phyloP scores from a whole-genome alignment of 1,140 invertebrate genomes.

The Melipona quadrifasciata region DNA sequence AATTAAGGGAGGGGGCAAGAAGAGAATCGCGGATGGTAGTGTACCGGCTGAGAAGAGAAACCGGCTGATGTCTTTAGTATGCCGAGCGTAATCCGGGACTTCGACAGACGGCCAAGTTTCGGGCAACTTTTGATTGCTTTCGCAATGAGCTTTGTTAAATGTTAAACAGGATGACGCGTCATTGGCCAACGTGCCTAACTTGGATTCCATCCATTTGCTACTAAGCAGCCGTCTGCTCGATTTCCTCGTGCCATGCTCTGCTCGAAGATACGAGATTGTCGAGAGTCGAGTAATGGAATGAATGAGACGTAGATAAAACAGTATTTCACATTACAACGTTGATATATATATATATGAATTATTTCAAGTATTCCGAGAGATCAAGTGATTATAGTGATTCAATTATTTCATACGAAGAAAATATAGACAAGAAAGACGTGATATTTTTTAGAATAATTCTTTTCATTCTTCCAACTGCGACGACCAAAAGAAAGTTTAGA shows the following conservation, averaged over 20 bases:
- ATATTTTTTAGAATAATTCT: no score
- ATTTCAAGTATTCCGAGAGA: no score
- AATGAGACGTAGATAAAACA: not conserved
- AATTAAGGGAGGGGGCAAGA: not conserved
- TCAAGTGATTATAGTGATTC: no score
- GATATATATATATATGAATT: no score
- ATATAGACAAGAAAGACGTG: no score
- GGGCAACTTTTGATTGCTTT: constrained; percentile 80
- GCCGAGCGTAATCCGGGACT: constrained; percentile 69
- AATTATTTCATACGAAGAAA: no score
- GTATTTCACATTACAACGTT: no score
- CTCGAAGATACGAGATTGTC: not conserved
- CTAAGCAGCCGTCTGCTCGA: not conserved
- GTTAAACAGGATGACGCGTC: constrained; percentile 77
- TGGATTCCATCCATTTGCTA: not conserved
- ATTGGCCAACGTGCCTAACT: constrained; percentile 18
- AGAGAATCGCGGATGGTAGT: not conserved
- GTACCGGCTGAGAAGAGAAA: not conserved
- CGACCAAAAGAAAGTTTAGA: no score
- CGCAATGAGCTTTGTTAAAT: constrained; percentile 80
- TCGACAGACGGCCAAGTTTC: constrained; percentile 63
- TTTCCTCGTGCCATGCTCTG: not conserved
- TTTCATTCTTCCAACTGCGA: no score
- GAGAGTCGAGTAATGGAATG: not conserved
- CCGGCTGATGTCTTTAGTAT: constrained; percentile 68